These are phyloP conservation scores for Notolabrus celidotus DNA, from an alignment of 2,797 vertebrate genomes.

Conservation along the genomic window DNA sequence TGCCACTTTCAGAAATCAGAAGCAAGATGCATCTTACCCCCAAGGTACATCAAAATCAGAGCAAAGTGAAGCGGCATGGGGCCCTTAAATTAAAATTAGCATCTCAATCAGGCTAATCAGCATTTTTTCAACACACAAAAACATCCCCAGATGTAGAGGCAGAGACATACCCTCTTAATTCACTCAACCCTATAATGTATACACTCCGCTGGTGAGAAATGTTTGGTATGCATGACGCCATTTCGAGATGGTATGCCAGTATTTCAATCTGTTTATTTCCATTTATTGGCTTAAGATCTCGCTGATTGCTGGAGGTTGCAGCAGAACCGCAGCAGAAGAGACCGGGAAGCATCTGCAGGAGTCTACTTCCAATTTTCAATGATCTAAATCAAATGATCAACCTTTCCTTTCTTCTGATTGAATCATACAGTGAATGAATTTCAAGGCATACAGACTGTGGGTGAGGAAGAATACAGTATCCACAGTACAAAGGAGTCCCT, in stretches of 20 bases:
- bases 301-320: not conserved
- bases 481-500: not conserved
- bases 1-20: slow-evolving; percentile 23
- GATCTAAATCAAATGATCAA: slow-evolving; percentile 12
- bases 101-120: slow-evolving; percentile 43
- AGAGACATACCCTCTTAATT: not conserved
- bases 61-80: slow-evolving; percentile 15
- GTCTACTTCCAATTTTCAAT: slow-evolving; percentile 6
- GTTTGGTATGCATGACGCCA: not conserved
- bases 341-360: slow-evolving; percentile 3
- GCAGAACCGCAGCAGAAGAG: not conserved
- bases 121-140: slow-evolving; percentile 26
- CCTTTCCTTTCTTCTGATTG: not conserved
- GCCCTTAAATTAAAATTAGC: slow-evolving; percentile 36
- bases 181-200: not conserved
- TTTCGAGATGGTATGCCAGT: not conserved
- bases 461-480: not conserved
- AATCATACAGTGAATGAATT: slow-evolving; percentile 8
- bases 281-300: not conserved
- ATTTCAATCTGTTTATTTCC: not conserved
- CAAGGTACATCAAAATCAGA: slow-evolving; percentile 36
- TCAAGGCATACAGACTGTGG: not conserved
- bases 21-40: slow-evolving; percentile 5
- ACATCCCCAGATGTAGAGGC: slow-evolving; percentile 5
- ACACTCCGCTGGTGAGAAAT: not conserved